These are phyloP conservation scores for Istiophorus platypterus DNA, from an alignment of 2,113 vertebrate genomes.

Conservation along the genomic window DNA sequence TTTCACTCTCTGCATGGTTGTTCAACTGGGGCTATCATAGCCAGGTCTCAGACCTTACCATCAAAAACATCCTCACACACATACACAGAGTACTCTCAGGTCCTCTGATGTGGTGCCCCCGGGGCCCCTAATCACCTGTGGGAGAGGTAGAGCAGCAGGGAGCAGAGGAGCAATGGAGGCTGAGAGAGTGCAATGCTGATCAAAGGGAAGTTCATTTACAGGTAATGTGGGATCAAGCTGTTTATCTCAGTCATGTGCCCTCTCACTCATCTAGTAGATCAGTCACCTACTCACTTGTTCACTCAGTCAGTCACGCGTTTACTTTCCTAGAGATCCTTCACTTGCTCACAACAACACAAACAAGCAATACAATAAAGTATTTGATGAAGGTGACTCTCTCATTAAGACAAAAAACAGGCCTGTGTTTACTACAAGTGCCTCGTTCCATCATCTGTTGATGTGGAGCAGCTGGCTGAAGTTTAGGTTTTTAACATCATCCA, in stretches of 20 bases:
- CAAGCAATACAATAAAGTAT: constrained; percentile 59
- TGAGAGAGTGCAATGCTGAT: constrained; percentile 62
- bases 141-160: constrained; percentile 74
- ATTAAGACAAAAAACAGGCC: constrained; percentile 10
- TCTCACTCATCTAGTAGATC: constrained; percentile 59
- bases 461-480: constrained; percentile 46
- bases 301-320: constrained; percentile 43
- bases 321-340: constrained; percentile 52
- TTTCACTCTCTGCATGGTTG: constrained; percentile 75
- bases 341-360: constrained; percentile 50
- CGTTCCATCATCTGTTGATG: constrained; percentile 59
- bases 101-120: constrained; percentile 72
- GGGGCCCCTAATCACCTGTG: constrained; percentile 68
- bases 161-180: constrained; percentile 47
- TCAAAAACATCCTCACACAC: constrained; percentile 44
- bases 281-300: constrained; percentile 49
- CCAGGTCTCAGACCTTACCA: constrained; percentile 55
- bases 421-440: constrained; percentile 47
- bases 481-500: constrained; percentile 36
- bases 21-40: constrained; percentile 65
- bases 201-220: constrained; percentile 73
- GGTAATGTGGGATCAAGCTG: constrained; percentile 67
- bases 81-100: constrained; percentile 36
- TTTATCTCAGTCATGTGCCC: constrained; percentile 68
- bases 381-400: constrained; percentile 35